phyloP scores from a whole-genome alignment of 2,888 invertebrate species.

The Mimumesa dahlbomi region DNA sequence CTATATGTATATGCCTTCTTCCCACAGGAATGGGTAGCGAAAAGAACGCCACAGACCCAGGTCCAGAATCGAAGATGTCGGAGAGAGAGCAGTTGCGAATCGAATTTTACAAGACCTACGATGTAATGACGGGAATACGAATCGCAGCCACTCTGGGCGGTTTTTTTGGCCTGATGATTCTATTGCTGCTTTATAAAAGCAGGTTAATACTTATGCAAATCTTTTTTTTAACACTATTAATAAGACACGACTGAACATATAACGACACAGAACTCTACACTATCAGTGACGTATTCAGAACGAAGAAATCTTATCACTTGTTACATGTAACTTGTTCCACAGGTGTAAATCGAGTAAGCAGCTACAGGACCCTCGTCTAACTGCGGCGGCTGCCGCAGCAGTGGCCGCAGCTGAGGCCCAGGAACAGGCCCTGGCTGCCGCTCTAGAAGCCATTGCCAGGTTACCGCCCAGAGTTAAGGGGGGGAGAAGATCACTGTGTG shows the following conservation, averaged over 20 bases:
- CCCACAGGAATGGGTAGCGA: too few relatives aligned
- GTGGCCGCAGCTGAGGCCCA: slow-evolving; percentile 88
- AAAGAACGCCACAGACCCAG: too few relatives aligned
- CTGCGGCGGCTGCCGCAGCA: slow-evolving; percentile 87
- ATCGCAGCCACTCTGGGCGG: slow-evolving; percentile 95
- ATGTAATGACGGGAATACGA: slow-evolving; percentile 95
- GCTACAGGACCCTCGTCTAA: slow-evolving; percentile 87
- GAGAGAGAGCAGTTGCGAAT: slow-evolving; percentile 88
- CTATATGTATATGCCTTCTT: too few relatives aligned
- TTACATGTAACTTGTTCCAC: too few relatives aligned
- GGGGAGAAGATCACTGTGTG: slow-evolving; percentile 85
- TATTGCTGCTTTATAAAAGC: slow-evolving; percentile 94
- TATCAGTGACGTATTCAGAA: too few relatives aligned
- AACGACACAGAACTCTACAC: too few relatives aligned
- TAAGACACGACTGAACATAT: too few relatives aligned
- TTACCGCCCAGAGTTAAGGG: slow-evolving; percentile 79
- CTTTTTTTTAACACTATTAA: neutral
- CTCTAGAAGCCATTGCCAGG: slow-evolving; percentile 85
- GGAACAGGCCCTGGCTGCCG: slow-evolving; percentile 88
- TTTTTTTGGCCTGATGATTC: slow-evolving; percentile 95
- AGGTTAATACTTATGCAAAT: slow-evolving; percentile 74
- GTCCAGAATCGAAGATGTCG: too few relatives aligned
- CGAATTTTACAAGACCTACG: slow-evolving; percentile 94
- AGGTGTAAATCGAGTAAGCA: slow-evolving; percentile 81
- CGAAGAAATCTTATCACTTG: too few relatives aligned